Evolutionary conservation across 2,113 vertebrate genomes (phyloP).

Genomic region (Alces alces): DNA sequence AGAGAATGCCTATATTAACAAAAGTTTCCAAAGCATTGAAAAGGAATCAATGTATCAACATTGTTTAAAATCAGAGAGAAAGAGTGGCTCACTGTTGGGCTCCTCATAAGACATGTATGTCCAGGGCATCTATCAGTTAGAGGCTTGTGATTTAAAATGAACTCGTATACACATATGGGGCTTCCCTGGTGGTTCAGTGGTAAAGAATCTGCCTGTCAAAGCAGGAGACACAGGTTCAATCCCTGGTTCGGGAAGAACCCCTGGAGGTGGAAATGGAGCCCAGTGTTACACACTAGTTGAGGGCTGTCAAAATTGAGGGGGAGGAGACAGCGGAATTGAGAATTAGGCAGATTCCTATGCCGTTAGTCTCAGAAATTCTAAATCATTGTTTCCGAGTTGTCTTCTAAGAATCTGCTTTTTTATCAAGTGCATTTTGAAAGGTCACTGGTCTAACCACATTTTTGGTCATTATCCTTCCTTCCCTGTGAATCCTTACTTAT

Average conservation of each 20-base stretch:
- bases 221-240: not conserved
- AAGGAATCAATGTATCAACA: not conserved
- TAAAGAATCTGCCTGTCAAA: not conserved
- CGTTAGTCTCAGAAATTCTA: not conserved
- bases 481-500: not conserved
- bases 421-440: not conserved
- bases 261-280: not conserved
- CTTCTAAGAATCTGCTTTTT: not conserved
- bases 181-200: not conserved
- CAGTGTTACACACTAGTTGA: not conserved
- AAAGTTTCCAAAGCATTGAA: not conserved
- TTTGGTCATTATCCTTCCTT: not conserved
- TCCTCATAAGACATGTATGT: not conserved
- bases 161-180: not conserved
- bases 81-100: not conserved
- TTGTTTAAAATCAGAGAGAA: not conserved
- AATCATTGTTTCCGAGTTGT: not conserved
- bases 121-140: not conserved
- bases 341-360: not conserved
- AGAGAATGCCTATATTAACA: not conserved
- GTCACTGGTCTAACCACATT: not conserved
- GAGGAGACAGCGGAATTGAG: not conserved
- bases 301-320: not conserved
- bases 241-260: not conserved
- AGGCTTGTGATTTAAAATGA: not conserved